Evolutionary conservation across 2,113 vertebrate genomes (phyloP).

Genomic region (Octodon degus): DNA sequence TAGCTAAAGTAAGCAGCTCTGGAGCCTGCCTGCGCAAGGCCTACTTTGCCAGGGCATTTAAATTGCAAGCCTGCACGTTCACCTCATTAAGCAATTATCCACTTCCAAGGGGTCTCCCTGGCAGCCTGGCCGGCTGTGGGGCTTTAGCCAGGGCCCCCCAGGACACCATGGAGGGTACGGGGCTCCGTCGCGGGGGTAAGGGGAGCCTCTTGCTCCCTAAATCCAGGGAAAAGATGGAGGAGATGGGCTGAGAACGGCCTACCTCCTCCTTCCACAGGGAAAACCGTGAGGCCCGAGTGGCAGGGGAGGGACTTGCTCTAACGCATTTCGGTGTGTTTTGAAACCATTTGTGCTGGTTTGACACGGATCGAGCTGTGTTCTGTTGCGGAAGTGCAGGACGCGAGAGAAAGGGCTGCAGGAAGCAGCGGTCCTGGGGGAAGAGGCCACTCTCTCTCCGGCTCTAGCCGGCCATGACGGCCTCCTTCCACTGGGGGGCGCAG

Average conservation of each 20-base stretch:
- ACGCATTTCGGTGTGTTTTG: background rate
- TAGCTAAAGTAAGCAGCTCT: background rate
- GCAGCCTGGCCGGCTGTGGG: background rate
- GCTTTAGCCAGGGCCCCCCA: background rate
- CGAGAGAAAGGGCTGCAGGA: background rate
- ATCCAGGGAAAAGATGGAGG: background rate
- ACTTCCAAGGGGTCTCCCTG: background rate
- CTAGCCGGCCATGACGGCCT: background rate
- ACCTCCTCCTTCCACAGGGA: background rate
- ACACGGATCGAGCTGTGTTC: background rate
- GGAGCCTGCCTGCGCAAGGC: background rate
- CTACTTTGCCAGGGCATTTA: background rate
- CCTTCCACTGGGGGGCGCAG: slow-evolving; percentile 66
- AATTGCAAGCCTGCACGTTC: background rate
- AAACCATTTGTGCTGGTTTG: background rate
- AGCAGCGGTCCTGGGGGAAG: background rate
- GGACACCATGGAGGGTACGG: background rate
- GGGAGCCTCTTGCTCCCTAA: background rate
- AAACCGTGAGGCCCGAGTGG: background rate
- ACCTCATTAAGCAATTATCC: background rate
- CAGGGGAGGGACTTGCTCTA: rapidly evolving
- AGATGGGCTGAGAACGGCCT: background rate
- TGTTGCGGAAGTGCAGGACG: background rate
- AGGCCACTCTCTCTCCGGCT: background rate
- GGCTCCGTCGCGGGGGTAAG: too few species aligned